A percentile compares a stretch with the other conserved stretches of the same genome.
Evolutionary conservation across 2,797 vertebrate genomes (phyloP).

Genomic region (Schizothorax lantsangensis): DNA sequence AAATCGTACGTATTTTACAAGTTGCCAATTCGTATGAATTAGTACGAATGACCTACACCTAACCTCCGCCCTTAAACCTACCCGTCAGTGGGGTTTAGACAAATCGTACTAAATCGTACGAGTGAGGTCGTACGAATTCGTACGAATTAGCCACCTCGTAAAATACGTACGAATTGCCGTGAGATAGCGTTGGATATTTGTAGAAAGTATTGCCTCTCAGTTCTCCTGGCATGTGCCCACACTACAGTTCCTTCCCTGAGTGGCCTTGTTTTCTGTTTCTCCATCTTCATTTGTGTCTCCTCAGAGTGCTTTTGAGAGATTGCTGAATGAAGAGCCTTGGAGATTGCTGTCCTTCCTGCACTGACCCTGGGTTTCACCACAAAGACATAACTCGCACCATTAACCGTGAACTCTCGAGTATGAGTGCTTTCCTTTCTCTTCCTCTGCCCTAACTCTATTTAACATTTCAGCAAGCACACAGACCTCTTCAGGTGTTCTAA

Average conservation of each 20-base stretch:
- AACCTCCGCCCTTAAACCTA: no score
- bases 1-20: no score
- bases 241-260: background rate
- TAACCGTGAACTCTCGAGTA: slow-evolving; percentile 60
- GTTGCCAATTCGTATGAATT: no score
- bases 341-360: slow-evolving; percentile 74
- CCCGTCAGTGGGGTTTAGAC: no score
- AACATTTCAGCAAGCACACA: slow-evolving; percentile 22
- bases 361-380: slow-evolving; percentile 69
- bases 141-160: no score
- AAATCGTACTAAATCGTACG: no score
- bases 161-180: no score
- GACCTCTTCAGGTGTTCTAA: background rate
- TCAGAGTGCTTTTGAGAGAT: slow-evolving; percentile 45
- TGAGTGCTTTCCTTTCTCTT: slow-evolving; percentile 31
- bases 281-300: slow-evolving; percentile 34
- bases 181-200: no score
- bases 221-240: slow-evolving; percentile 5
- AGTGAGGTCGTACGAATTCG: no score
- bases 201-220: slow-evolving; percentile 10
- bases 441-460: slow-evolving; percentile 8
- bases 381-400: slow-evolving; percentile 68
- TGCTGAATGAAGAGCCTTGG: slow-evolving; percentile 71
- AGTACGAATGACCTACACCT: no score
- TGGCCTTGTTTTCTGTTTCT: slow-evolving; percentile 42